Base-by-base conservation (phyloP, 23 tunicate genomes). In the Phallusia fumigata region DNA sequence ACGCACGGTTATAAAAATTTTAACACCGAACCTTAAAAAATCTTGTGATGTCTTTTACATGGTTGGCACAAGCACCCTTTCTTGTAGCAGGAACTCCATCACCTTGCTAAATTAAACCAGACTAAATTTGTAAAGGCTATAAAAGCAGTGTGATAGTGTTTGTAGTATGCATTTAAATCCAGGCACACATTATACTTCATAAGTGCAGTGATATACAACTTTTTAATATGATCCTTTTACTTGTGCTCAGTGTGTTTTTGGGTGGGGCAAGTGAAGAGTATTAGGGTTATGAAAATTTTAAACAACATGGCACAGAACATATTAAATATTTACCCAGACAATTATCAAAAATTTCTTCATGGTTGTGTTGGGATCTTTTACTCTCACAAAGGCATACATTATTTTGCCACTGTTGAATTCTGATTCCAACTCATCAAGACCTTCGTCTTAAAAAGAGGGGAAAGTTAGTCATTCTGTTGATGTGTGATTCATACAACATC, bases 51-150 rank as follows among this genome's bases (percentile, higher is more conserved):
- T 94, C 98, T 75, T 83, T 86, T 34, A 94, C 94, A 81, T 94
- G 98, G 75, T 89, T 94, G 0, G 98, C 98, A 36, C 98, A 94
- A 15, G 88, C 88, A 30, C 98, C 98, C 86, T 94, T 94, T 33
- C 94, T 80, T 19, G 89, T 94, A 0, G 98, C 98, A 28, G 98
- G 98, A 12, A 91, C 98, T 28, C 98, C 98, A 49, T 94, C 98
- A 11, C 98, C 98, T 89, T 94, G 98, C 95, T 90, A 73, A 22
- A 35, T 53, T 21, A 1, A 58, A 22, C 69, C 8, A n/a, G n/a
- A n/a, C n/a, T n/a, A n/a, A n/a, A n/a, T n/a, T n/a, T n/a, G n/a
- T n/a, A n/a, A n/a, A n/a, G n/a, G n/a, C n/a, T n/a, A n/a, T n/a
- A n/a, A n/a, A n/a, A n/a, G n/a, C n/a, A n/a, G n/a, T n/a, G n/a